Evolutionary conservation across 2,113 vertebrate species (phyloP).

Genomic region (Mustela lutreola): DNA sequence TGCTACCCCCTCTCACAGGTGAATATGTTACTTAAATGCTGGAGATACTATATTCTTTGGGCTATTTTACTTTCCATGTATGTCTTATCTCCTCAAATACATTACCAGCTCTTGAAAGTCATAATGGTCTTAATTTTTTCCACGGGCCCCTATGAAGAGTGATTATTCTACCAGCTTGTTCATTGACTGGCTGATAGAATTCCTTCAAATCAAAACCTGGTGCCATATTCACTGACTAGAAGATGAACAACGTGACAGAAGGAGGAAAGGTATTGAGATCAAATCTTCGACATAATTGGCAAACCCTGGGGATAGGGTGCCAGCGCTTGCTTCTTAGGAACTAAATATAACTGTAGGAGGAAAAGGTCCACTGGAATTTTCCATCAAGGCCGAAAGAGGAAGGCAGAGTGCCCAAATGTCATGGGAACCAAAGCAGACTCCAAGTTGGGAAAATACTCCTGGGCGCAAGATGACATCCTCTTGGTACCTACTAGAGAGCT

Average conservation of each 20-base stretch:
- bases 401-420: conserved; percentile 38
- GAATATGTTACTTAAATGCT: background rate
- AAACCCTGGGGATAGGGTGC: background rate
- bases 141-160: background rate
- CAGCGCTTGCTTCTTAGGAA: conserved; percentile 1
- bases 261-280: background rate
- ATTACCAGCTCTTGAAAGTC: conserved; percentile 6
- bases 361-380: conserved; percentile 62
- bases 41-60: background rate
- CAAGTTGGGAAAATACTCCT: conserved; percentile 42
- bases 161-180: background rate
- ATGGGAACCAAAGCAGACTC: conserved; percentile 3
- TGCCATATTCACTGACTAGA: background rate
- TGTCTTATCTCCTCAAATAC: conserved; percentile 41
- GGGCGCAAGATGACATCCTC: conserved; percentile 18
- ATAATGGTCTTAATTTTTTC: conserved; percentile 13
- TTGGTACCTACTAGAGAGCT: background rate
- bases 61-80: background rate
- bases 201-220: background rate
- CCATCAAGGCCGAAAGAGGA: conserved; percentile 36
- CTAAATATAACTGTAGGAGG: background rate
- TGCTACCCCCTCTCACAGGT: background rate
- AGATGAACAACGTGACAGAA: background rate
- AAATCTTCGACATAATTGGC: background rate
- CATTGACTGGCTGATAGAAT: background rate